Evolutionary conservation across 1,140 invertebrate genomes (phyloP).

Genomic region (Pectinophora gossypiella): DNA sequence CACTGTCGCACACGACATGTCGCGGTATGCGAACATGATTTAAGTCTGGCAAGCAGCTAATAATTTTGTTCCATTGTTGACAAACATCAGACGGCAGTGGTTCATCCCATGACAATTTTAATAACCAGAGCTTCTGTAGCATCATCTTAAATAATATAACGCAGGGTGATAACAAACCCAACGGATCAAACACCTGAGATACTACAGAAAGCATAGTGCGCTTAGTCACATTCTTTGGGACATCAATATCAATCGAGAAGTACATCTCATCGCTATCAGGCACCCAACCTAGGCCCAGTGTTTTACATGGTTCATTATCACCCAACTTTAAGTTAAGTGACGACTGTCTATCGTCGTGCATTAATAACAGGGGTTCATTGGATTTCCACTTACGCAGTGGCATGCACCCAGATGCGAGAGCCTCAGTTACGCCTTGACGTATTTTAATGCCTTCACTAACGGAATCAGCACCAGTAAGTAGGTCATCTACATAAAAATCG

Average conservation of each 20-base stretch:
- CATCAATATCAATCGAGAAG: not conserved
- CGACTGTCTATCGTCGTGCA: not conserved
- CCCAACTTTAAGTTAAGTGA: not conserved
- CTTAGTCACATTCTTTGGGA: not conserved
- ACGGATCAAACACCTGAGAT: not conserved
- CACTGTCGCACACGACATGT: not conserved
- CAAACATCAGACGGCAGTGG: not conserved
- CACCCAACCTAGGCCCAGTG: not conserved
- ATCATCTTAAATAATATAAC: not conserved
- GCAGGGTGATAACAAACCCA: not conserved
- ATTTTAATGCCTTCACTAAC: conserved; percentile 9
- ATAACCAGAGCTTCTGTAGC: not conserved
- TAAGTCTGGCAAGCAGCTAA: not conserved
- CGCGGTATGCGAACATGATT: not conserved
- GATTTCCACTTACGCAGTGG: not conserved
- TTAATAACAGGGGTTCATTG: not conserved
- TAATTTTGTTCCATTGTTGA: not conserved
- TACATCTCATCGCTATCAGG: not conserved
- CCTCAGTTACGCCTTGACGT: conserved; percentile 4
- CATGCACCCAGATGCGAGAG: not conserved
- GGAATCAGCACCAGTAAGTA: conserved; percentile 37
- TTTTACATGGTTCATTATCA: not conserved
- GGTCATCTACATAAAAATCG: conserved; percentile 70
- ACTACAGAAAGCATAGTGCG: not conserved
- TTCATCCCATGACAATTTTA: not conserved